A percentile compares a stretch with the other conserved stretches of the same genome.
These are phyloP conservation scores for Epizoanthus stellaris DNA, from an alignment of 92 coral and sea anemone species.

Conservation along the genomic window DNA sequence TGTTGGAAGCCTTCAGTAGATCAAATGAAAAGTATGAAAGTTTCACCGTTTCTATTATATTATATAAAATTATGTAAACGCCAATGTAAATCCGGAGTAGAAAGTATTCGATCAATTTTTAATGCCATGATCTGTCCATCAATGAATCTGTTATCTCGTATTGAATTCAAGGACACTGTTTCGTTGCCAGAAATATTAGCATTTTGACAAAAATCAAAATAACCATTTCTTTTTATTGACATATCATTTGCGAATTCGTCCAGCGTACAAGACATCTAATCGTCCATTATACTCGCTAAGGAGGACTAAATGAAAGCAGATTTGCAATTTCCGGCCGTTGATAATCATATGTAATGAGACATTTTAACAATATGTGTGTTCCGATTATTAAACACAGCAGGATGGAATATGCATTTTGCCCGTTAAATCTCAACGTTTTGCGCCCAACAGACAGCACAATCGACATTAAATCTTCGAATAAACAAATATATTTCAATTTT, in stretches of 20 bases:
- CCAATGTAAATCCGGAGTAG: background rate
- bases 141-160: background rate
- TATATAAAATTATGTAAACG: constrained; percentile 3
- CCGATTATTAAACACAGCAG: background rate
- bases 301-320: background rate
- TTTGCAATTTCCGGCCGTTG: constrained; percentile 7
- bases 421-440: too few relatives aligned
- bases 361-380: constrained; percentile 4
- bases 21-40: background rate
- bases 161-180: background rate
- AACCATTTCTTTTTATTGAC: background rate
- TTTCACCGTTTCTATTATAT: background rate
- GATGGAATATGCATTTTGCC: background rate
- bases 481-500: too few relatives aligned
- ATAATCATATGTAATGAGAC: constrained; percentile 32
- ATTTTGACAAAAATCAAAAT: background rate
- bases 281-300: background rate
- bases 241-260: background rate
- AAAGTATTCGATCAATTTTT: constrained; percentile 16
- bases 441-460: too few relatives aligned
- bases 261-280: background rate
- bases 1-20: too few relatives aligned
- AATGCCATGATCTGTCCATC: constrained; percentile 12
- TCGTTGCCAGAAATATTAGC: background rate
- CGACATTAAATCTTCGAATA: too few relatives aligned